Conservation (phyloP, 2,797 vertebrate species). For the Premnoplex brunnescens region DNA sequence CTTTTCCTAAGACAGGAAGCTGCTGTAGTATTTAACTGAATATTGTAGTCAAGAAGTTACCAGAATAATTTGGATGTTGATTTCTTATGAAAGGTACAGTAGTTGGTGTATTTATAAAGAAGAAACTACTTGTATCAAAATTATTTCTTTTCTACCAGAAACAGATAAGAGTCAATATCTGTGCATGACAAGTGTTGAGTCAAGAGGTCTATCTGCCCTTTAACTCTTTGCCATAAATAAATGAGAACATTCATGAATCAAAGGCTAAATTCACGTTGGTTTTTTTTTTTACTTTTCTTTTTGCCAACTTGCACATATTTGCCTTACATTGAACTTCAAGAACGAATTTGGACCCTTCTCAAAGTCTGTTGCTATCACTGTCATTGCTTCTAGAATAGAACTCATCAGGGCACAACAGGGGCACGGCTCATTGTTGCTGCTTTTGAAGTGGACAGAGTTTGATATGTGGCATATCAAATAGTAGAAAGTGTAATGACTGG, state of each 20-base stretch:
- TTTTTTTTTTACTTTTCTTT: background rate
- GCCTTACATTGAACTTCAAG: background rate
- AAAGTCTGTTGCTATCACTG: background rate
- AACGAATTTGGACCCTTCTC: background rate
- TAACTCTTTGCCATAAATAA: background rate
- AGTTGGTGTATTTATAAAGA: background rate
- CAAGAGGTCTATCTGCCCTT: background rate
- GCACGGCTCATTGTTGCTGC: background rate
- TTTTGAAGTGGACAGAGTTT: background rate
- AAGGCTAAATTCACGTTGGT: background rate
- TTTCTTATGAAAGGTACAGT: background rate
- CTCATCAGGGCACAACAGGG: background rate
- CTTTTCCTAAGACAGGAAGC: background rate
- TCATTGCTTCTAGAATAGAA: background rate
- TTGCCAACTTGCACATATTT: background rate
- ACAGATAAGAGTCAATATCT: background rate
- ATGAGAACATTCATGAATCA: background rate
- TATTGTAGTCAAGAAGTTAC: background rate
- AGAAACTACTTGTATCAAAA: background rate
- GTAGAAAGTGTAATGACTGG: background rate
- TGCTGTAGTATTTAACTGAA: background rate
- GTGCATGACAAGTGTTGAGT: background rate
- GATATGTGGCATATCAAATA: background rate
- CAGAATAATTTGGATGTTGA: background rate
- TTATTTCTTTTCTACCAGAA: background rate